These are phyloP conservation scores for Yponomeuta cagnagella DNA, from an alignment of 2,888 invertebrate species.

Conservation along the genomic window DNA sequence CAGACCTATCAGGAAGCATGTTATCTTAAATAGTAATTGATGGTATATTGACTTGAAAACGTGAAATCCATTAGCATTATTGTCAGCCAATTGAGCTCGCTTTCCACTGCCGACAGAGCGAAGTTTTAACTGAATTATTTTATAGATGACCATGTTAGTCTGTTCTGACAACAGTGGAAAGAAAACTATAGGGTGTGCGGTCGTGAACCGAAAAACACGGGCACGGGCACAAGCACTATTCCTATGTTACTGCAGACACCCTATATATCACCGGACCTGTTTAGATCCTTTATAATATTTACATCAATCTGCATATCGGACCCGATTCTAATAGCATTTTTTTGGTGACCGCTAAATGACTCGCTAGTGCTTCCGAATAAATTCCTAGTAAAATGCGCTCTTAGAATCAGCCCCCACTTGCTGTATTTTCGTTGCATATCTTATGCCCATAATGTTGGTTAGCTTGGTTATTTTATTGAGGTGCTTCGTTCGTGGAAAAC, in stretches of 20 bases:
- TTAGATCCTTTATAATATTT: not conserved
- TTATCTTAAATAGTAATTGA: slow-evolving; percentile 68
- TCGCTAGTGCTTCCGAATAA: not conserved
- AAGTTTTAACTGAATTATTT: not conserved
- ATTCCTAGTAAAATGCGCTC: not conserved
- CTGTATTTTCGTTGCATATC: not conserved
- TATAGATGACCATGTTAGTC: not conserved
- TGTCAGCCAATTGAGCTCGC: slow-evolving; percentile 6
- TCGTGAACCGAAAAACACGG: too few species aligned
- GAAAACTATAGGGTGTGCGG: not conserved
- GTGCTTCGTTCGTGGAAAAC: not conserved
- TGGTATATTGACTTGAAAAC: slow-evolving; percentile 27
- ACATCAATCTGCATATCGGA: not conserved
- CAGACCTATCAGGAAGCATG: slow-evolving; percentile 74
- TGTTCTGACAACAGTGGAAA: not conserved
- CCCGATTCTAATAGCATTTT: not conserved
- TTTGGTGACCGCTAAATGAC: not conserved
- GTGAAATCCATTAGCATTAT: slow-evolving; percentile 15
- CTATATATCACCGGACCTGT: not conserved
- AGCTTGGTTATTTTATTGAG: not conserved
- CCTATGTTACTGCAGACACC: not conserved
- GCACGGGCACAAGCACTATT: not conserved
- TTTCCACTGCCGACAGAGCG: not conserved
- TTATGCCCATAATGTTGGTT: not conserved
- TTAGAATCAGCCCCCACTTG: not conserved